phyloP scores from a whole-genome alignment of 2,113 vertebrate genomes.

The Reinhardtius hippoglossoides region DNA sequence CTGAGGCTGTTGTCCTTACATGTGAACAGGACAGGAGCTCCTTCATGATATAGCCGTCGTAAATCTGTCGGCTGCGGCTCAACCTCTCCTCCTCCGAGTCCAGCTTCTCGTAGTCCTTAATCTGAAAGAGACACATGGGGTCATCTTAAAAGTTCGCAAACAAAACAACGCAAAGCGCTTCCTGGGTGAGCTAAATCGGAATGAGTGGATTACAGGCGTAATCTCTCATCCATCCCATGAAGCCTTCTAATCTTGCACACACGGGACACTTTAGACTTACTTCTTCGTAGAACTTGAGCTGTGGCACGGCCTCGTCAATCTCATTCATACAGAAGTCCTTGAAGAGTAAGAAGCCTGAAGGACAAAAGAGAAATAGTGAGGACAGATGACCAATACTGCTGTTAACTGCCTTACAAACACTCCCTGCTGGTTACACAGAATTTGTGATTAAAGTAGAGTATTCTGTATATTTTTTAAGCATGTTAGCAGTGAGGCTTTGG shows the following conservation, averaged over 20 bases:
- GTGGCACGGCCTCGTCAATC: conserved; percentile 95
- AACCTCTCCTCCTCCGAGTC: conserved; percentile 93
- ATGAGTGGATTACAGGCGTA: conserved; percentile 57
- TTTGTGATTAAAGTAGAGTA: background rate
- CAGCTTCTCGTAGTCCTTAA: conserved; percentile 93
- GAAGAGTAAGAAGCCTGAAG: conserved; percentile 94
- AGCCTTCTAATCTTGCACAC: conserved; percentile 29
- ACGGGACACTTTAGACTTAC: conserved; percentile 74
- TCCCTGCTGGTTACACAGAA: background rate
- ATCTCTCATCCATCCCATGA: conserved; percentile 36
- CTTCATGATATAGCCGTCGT: conserved; percentile 97
- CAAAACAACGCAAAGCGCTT: conserved; percentile 16
- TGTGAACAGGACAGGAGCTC: conserved; percentile 97
- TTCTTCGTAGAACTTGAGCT: conserved; percentile 98
- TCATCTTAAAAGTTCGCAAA: background rate
- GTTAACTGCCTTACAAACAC: background rate
- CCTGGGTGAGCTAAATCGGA: conserved; percentile 27
- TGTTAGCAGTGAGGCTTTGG: too few species aligned
- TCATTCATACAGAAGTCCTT: conserved; percentile 97
- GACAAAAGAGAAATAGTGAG: conserved; percentile 21
- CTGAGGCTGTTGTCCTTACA: conserved; percentile 77
- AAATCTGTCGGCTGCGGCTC: conserved; percentile 92
- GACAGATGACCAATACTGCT: background rate
- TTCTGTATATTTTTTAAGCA: background rate
- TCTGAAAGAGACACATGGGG: conserved; percentile 50